Percentiles rank a stretch among this genome's conserved stretches.
These are phyloP conservation scores for Phalacrocorax carbo DNA, from an alignment of 2,113 vertebrate species.

Conservation along the genomic window DNA sequence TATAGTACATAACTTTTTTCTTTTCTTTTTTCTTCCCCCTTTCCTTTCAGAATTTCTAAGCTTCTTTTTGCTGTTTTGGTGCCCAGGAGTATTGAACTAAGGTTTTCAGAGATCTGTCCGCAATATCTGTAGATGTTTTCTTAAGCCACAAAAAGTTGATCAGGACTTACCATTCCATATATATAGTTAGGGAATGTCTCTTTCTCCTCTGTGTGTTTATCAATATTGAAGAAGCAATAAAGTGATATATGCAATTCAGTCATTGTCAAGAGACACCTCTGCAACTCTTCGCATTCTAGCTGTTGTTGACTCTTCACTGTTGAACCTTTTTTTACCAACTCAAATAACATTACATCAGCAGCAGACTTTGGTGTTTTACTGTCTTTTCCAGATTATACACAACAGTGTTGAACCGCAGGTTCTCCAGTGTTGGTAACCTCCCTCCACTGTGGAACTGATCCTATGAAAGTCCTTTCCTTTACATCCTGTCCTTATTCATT, in stretches of 20 bases:
- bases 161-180: neutral
- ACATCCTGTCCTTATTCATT: neutral
- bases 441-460: neutral
- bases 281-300: neutral
- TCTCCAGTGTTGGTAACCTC: neutral
- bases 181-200: neutral
- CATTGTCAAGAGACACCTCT: neutral
- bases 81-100: neutral
- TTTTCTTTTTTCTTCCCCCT: no score
- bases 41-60: neutral
- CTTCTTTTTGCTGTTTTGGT: neutral
- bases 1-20: fast-evolving
- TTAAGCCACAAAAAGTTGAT: neutral
- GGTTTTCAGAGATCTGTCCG: neutral
- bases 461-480: neutral
- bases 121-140: neutral
- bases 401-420: neutral
- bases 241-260: neutral
- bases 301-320: neutral
- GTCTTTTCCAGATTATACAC: neutral
- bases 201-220: neutral
- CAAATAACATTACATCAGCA: neutral
- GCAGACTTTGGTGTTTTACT: neutral
- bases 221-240: neutral
- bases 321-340: neutral